Base-by-base conservation (phyloP, 1,140 invertebrate genomes). In the Zaprionus tsacasi region DNA sequence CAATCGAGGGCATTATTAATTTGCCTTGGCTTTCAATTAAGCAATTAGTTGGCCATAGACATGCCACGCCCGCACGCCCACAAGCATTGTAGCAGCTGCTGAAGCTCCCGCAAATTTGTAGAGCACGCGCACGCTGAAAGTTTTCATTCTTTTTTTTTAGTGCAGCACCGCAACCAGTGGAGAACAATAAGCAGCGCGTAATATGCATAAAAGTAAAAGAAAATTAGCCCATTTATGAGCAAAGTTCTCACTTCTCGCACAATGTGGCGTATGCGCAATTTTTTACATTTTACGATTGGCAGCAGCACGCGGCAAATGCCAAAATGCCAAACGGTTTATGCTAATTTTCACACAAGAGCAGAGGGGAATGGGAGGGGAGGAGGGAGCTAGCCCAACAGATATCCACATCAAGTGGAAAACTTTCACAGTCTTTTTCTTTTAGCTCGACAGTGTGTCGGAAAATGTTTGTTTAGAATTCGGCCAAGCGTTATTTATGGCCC, bases 381-480 rank as follows among this genome's bases (percentile, higher is more conserved):
- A 10, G 35, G 30, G 40, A 7, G 6, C n/a, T 3, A 3, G 27
- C 27, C 27, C 27, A 21, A 27, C 54, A 60, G 55, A 45, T 52
- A 85, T 45, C n/a, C 40, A 76, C 75, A 79, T 87, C 79, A 87
- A 82, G 79, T 79, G 70, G 59, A 82, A 87, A 87, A 87, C 83
- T 88, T 87, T 87, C 83, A 72, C 83, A 82, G 76, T 67, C 80
- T 15, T n/a, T 45, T 45, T n/a, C n/a, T 4, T 6, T 30, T 3
- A 30, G 27, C 69, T 74, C 70, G 73, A 83, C 68, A 63, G 69
- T 69, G 45, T 73, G 45, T 17, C 38, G 81, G 77, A 55, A 88
- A 88, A 88, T 87, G 83, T 87, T 87, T 87, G 80, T 87, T 87
- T 88, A 87, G 83, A 87, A 87, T 87, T 87, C 77, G 80, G 77